Conservation (phyloP, 2,113 vertebrate genomes). For the Uropsilus gracilis region DNA sequence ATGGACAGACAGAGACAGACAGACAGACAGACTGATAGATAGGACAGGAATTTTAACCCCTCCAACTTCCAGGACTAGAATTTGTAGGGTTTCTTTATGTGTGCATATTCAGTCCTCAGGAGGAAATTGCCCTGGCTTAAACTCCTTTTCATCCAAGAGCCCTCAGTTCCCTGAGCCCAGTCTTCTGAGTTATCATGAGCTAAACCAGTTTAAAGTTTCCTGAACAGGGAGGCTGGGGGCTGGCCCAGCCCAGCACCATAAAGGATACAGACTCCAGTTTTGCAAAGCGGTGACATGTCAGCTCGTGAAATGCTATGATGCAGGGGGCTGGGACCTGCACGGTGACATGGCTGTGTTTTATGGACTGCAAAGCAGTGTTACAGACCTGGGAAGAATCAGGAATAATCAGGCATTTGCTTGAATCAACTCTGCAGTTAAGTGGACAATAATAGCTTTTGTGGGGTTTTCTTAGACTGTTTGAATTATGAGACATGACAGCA, state of each 20-base stretch:
- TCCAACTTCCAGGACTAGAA: neutral
- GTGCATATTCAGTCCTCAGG: neutral
- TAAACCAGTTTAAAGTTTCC: slow-evolving; percentile 50
- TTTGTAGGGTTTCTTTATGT: neutral
- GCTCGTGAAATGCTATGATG: slow-evolving; percentile 63
- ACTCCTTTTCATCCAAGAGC: neutral
- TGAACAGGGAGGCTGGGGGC: slow-evolving; percentile 41
- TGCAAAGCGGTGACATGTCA: slow-evolving; percentile 54
- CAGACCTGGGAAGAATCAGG: neutral
- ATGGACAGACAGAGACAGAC: no score
- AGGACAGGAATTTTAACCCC: neutral
- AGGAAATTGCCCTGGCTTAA: neutral
- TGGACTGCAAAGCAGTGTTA: slow-evolving; percentile 49
- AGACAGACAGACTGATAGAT: no score
- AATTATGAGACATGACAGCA: neutral
- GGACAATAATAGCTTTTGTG: neutral
- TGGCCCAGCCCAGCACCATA: slow-evolving; percentile 58
- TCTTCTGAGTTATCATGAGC: neutral
- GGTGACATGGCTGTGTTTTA: slow-evolving; percentile 63
- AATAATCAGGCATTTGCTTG: neutral
- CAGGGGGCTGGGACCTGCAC: slow-evolving; percentile 48
- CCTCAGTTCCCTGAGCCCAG: neutral
- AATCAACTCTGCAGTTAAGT: neutral
- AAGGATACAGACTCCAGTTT: slow-evolving; percentile 71
- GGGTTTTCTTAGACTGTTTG: neutral